A percentile compares a stretch with the other conserved stretches of the same genome.
Conservation (phyloP, 2,797 vertebrate species). For the Uromys caudimaculatus region DNA sequence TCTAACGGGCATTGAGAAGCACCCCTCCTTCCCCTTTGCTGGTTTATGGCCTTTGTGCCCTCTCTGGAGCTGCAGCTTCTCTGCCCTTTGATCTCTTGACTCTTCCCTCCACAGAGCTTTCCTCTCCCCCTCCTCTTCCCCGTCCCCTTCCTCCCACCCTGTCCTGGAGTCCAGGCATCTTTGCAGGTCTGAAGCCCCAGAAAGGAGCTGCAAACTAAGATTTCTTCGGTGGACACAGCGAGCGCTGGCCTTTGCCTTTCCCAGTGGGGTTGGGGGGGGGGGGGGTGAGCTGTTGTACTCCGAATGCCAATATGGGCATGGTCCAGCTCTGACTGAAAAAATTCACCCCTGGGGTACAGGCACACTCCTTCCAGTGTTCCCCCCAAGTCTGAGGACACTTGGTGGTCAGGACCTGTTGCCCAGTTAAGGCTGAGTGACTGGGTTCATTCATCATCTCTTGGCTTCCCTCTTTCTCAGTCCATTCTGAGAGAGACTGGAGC, state of each 20-base stretch:
- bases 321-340: neutral
- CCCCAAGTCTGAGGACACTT: neutral
- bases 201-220: conserved; percentile 32
- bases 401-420: conserved; percentile 75
- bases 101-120: conserved; percentile 58
- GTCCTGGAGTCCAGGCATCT: conserved; percentile 37
- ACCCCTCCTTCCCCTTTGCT: neutral
- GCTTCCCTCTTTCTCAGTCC: neutral
- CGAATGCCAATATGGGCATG: neutral
- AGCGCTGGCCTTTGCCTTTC: conserved; percentile 51
- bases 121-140: neutral
- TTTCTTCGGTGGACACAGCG: conserved; percentile 6
- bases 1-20: conserved; percentile 65
- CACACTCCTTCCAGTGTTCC: neutral
- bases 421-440: neutral
- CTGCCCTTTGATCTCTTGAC: conserved; percentile 82
- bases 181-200: conserved; percentile 31
- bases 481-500: neutral
- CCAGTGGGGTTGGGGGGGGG: neutral
- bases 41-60: conserved; percentile 52
- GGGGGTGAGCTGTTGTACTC: neutral
- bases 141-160: neutral
- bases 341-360: neutral
- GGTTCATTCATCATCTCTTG: neutral
- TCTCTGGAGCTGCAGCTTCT: neutral